phyloP scores from a whole-genome alignment of 1,140 invertebrate species.

The Zaprionus inermis region DNA sequence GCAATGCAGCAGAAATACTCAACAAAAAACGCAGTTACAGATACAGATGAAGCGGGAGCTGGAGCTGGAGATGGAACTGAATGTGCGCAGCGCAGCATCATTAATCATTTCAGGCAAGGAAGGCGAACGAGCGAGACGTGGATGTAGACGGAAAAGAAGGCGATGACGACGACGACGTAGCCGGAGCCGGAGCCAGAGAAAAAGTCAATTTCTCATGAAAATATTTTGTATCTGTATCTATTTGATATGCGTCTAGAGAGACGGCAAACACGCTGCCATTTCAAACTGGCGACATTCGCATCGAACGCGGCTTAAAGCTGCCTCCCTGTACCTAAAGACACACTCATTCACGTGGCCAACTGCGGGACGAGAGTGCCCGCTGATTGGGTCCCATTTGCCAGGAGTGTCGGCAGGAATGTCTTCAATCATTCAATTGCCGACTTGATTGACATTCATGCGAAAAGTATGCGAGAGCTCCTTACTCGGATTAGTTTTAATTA shows the following conservation, averaged over 20 bases:
- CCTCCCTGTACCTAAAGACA: not conserved
- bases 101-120: constrained; percentile 80
- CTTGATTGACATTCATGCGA: constrained; percentile 81
- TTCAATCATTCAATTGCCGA: constrained; percentile 81
- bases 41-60: constrained; percentile 39
- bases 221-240: constrained; percentile 76
- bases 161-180: constrained; percentile 52
- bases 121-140: constrained; percentile 64
- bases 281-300: constrained; percentile 32
- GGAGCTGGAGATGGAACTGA: constrained; percentile 62
- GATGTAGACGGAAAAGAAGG: constrained; percentile 54
- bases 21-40: constrained; percentile 51
- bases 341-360: no score
- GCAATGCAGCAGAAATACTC: constrained; percentile 65
- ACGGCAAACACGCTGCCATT: constrained; percentile 17
- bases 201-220: constrained; percentile 84
- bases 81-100: constrained; percentile 77
- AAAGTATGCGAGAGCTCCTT: constrained; percentile 62
- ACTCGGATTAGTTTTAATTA: constrained; percentile 77
- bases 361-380: constrained; percentile 13
- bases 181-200: constrained; percentile 38
- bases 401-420: constrained; percentile 51
- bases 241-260: constrained; percentile 60
- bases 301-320: constrained; percentile 37
- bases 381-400: constrained; percentile 35